Conservation (phyloP, 1,140 invertebrate genomes). For the Drosophila athabasca region DNA sequence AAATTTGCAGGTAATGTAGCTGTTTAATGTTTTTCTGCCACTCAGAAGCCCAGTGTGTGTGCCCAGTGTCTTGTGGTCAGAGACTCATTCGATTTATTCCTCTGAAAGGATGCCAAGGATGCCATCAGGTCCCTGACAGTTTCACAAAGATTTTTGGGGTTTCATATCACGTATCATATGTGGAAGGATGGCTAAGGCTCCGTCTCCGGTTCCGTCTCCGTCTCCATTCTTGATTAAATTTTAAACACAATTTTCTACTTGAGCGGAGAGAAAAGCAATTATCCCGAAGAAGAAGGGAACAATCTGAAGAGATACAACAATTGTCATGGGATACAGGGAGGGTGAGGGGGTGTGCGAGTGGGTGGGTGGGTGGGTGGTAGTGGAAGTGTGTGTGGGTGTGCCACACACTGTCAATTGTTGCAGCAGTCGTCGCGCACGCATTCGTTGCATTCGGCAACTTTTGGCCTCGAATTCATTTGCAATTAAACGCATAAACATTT, state of each 20-base stretch:
- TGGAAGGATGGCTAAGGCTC: not conserved
- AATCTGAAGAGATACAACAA: not conserved
- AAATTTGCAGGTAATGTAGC: constrained; percentile 57
- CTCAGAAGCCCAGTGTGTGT: constrained; percentile 2
- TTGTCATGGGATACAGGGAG: too few species aligned
- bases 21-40: constrained; percentile 45
- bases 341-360: too few species aligned
- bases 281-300: constrained; percentile 20
- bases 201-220: not conserved
- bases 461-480: constrained; percentile 51
- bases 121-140: constrained; percentile 5
- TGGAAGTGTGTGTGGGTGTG: not conserved
- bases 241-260: constrained; percentile 61
- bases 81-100: not conserved
- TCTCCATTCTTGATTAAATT: constrained; percentile 43
- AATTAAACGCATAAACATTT: constrained; percentile 61
- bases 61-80: constrained; percentile 11
- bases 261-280: constrained; percentile 41
- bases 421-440: not conserved
- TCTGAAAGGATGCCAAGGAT: too few species aligned
- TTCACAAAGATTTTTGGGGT: too few species aligned
- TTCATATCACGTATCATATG: too few species aligned
- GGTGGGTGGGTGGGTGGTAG: not conserved
- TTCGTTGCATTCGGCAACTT: constrained; percentile 7
- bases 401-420: too few species aligned